Evolutionary conservation across 2,888 invertebrate species (phyloP).

Genomic region (Zootermopsis nevadensis): DNA sequence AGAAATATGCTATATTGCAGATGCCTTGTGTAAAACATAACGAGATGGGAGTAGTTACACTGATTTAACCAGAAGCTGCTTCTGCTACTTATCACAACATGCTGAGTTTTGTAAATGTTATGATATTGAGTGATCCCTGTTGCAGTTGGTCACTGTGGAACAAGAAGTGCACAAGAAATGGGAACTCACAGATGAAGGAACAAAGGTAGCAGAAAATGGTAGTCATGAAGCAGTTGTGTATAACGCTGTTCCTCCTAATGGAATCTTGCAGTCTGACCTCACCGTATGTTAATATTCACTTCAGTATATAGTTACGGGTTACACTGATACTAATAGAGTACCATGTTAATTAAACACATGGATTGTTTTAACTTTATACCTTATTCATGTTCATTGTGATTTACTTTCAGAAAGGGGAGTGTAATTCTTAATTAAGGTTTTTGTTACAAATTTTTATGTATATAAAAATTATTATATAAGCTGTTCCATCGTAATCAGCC

Average conservation of each 20-base stretch:
- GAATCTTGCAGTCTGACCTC: slow-evolving; percentile 81
- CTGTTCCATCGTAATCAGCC: background rate
- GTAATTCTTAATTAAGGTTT: background rate
- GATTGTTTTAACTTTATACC: background rate
- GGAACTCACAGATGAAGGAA: slow-evolving; percentile 91
- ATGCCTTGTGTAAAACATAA: too few species aligned
- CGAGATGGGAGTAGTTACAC: too few species aligned
- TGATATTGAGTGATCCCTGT: too few species aligned
- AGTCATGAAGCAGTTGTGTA: slow-evolving; percentile 94
- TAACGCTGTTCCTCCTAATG: slow-evolving; percentile 77
- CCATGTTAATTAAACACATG: background rate
- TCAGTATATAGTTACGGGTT: too few species aligned
- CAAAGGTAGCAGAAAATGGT: slow-evolving; percentile 80
- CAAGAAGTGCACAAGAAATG: slow-evolving; percentile 77
- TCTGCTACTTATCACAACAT: too few species aligned
- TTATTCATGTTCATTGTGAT: background rate
- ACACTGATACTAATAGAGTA: background rate
- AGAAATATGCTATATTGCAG: too few species aligned
- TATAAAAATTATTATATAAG: background rate
- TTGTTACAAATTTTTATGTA: background rate
- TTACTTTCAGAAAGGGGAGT: background rate
- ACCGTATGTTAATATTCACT: slow-evolving; percentile 61
- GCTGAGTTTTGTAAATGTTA: background rate
- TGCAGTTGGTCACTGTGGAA: slow-evolving; percentile 71
- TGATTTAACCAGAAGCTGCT: too few species aligned